Evolutionary conservation across 2,797 vertebrate genomes (phyloP).

Genomic region (Acanthornis magna): DNA sequence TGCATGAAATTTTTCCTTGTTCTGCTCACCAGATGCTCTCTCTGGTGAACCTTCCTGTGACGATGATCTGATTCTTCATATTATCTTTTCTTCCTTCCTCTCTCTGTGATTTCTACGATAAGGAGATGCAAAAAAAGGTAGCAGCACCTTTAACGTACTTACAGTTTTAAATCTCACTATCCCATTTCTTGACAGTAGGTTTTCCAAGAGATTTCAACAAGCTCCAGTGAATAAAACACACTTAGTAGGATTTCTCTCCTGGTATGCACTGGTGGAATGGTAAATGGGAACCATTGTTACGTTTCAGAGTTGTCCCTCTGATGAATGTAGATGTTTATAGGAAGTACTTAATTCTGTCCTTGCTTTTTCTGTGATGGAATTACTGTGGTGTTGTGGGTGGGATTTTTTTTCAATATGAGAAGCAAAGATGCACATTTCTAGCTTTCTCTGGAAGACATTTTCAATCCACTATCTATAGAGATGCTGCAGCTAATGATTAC

Average conservation of each 20-base stretch:
- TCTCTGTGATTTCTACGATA: neutral
- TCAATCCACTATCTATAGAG: neutral
- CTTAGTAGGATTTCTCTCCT: neutral
- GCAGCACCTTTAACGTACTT: neutral
- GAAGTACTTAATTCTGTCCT: neutral
- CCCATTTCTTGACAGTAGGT: neutral
- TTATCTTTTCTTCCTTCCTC: neutral
- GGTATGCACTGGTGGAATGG: neutral
- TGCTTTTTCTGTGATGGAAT: neutral
- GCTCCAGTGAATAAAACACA: neutral
- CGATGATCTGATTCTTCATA: neutral
- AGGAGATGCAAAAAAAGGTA: neutral
- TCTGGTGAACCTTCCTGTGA: neutral
- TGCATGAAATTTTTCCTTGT: neutral
- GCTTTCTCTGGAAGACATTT: neutral
- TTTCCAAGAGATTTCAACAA: neutral
- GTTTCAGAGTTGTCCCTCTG: neutral
- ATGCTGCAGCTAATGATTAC: neutral
- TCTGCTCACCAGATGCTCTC: neutral
- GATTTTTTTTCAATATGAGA: neutral
- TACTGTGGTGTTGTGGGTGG: neutral
- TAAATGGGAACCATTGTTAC: neutral
- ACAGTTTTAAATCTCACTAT: neutral
- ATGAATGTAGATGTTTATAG: neutral
- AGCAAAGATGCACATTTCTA: neutral